phyloP scores from a whole-genome alignment of 2,113 vertebrate species.

The Pristiophorus japonicus region DNA sequence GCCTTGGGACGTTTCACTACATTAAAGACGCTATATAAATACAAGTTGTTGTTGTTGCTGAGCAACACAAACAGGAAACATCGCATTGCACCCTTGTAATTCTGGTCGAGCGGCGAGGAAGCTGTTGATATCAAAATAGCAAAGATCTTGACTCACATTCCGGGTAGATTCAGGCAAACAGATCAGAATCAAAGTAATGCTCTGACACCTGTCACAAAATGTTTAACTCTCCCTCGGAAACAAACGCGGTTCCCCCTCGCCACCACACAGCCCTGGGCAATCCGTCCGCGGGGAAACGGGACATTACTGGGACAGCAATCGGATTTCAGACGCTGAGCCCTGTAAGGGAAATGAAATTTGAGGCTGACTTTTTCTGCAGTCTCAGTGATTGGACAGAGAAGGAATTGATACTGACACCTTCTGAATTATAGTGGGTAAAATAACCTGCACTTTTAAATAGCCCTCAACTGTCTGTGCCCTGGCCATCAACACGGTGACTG shows the following conservation, averaged over 20 bases:
- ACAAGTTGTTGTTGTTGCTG: no score
- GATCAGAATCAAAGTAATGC: not conserved
- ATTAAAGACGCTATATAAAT: no score
- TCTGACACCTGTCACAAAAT: slow-evolving; percentile 2
- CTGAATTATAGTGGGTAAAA: not conserved
- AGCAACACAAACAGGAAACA: not conserved
- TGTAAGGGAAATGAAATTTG: not conserved
- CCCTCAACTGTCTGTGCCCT: not conserved
- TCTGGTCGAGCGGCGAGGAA: not conserved
- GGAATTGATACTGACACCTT: no score
- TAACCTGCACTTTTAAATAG: not conserved
- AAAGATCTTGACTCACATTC: not conserved
- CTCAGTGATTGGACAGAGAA: not conserved
- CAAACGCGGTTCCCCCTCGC: not conserved
- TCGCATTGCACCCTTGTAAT: not conserved
- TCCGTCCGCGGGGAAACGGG: no score
- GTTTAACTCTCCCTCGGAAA: not conserved
- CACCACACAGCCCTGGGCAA: not conserved
- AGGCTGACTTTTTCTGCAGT: not conserved
- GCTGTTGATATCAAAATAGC: not conserved
- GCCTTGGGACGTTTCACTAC: no score
- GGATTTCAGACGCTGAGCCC: not conserved
- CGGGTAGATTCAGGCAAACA: not conserved
- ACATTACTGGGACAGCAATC: not conserved
- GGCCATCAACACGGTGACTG: not conserved